These are phyloP conservation scores for Salminus brasiliensis DNA, from an alignment of 2,113 vertebrate genomes.

Conservation along the genomic window DNA sequence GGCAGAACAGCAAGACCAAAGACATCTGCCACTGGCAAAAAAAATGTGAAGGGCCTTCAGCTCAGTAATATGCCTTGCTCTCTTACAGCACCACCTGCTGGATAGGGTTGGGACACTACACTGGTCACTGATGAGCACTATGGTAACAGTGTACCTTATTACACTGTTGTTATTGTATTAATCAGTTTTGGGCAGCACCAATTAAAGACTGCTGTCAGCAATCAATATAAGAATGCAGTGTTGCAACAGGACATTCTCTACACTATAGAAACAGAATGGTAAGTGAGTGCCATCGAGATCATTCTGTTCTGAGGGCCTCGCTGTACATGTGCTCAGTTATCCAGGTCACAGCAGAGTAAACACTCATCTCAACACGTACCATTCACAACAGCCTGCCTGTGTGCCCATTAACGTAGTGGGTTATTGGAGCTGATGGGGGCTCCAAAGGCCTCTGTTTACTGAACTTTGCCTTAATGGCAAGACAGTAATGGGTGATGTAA, in stretches of 20 bases:
- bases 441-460: not conserved
- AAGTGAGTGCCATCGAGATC: not conserved
- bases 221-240: not conserved
- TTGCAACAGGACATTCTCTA: not conserved
- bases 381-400: not conserved
- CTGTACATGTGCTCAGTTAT: conserved; percentile 11
- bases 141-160: not conserved
- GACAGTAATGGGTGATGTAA: not conserved
- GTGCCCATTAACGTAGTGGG: not conserved
- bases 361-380: not conserved
- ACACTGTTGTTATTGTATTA: not conserved
- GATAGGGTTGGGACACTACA: not conserved
- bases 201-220: not conserved
- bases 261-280: not conserved
- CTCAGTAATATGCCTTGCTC: not conserved
- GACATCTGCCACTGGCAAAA: not conserved
- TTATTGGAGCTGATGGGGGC: conserved; percentile 10
- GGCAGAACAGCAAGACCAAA: conserved; percentile 23
- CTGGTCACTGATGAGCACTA: not conserved
- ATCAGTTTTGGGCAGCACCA: not conserved
- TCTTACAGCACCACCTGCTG: conserved; percentile 51
- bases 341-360: conserved; percentile 26
- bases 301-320: not conserved
- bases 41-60: not conserved
- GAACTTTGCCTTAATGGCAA: not conserved